Evolutionary conservation across 2,888 invertebrate genomes (phyloP), one percentile per base, ranked within the genome.

Genomic region (Maniola hyperantus): DNA sequence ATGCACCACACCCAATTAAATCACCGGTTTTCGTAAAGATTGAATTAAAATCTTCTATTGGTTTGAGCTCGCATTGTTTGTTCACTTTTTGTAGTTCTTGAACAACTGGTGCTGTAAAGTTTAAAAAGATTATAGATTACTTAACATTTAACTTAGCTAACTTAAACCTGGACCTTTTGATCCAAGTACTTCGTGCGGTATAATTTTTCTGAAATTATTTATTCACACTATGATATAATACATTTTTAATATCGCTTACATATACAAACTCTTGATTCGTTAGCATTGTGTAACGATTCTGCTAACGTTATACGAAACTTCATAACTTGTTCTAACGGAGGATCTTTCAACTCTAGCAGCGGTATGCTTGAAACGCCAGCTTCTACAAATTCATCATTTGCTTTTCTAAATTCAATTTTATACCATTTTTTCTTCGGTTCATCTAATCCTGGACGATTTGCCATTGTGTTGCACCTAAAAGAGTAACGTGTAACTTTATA

Each of bases 1-100:
- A 81, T 0, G 77, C 73, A 1, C 82, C 82, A n/a, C 67, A 44
- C 0, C 81, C 80, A 10, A 80, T 77, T 2, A 72, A n/a, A 8
- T 76, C 70, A 0, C 72, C 71, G 5, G 74, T 76, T 64, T 74
- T 74, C 5, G 64, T 70, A 60, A 65, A 73, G 61, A 66, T 74
- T 65, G 53, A 57, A 18, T 69, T 48, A 61, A 73, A 76, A 10
- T 70, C 68, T 55, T 74, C 73, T 66, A 76, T 71, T n/a, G 69
- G 34, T 57, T 67, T 65, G 2, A 72, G 55, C 10, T 69, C 59
- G 8, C 67, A 63, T 5, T 39, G 53, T 20, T 69, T 67, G 42
- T 57, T 58, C 36, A 18, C 11, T 36, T 10, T 53, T 39, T 48
- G 54, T 46, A 63, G 33, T 20, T 67, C 55, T 13, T 61, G 65